phyloP scores from a whole-genome alignment of 2,888 invertebrate genomes.

The Rhogogaster chlorosoma region DNA sequence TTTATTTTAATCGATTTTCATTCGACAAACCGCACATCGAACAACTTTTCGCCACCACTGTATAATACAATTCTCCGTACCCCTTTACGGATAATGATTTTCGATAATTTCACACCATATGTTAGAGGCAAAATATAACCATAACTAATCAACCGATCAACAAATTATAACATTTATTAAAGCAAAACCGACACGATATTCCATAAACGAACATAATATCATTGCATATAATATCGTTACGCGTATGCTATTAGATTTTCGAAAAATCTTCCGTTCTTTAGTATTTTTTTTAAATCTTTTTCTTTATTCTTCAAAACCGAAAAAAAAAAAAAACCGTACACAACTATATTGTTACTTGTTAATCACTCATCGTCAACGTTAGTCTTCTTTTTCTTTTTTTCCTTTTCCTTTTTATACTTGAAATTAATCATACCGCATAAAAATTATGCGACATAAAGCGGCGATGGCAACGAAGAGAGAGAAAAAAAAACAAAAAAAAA shows the following conservation, averaged over 20 bases:
- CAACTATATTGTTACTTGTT: too few relatives aligned
- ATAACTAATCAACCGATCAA: background rate
- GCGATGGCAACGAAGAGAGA: too few relatives aligned
- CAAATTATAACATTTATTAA: background rate
- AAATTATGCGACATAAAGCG: background rate
- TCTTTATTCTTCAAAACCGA: too few relatives aligned
- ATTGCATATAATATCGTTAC: too few relatives aligned
- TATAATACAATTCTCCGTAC: background rate
- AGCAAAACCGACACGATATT: background rate
- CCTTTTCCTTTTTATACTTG: constrained; percentile 4
- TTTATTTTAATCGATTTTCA: background rate
- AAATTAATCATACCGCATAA: background rate
- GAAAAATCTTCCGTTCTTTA: too few relatives aligned
- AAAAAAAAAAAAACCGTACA: too few relatives aligned
- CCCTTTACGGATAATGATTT: background rate
- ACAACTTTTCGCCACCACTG: background rate
- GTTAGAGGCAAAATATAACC: background rate
- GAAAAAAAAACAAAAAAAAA: background rate
- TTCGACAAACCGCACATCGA: background rate
- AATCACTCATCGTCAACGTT: too few relatives aligned
- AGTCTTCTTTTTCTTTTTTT: too few relatives aligned
- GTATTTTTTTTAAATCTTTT: too few relatives aligned
- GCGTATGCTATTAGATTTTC: too few relatives aligned
- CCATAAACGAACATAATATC: too few relatives aligned
- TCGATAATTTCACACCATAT: background rate